A percentile compares a stretch with the other conserved stretches of the same genome.
Conservation (phyloP, 1,140 invertebrate species). For the Drosophila bipectinata region DNA sequence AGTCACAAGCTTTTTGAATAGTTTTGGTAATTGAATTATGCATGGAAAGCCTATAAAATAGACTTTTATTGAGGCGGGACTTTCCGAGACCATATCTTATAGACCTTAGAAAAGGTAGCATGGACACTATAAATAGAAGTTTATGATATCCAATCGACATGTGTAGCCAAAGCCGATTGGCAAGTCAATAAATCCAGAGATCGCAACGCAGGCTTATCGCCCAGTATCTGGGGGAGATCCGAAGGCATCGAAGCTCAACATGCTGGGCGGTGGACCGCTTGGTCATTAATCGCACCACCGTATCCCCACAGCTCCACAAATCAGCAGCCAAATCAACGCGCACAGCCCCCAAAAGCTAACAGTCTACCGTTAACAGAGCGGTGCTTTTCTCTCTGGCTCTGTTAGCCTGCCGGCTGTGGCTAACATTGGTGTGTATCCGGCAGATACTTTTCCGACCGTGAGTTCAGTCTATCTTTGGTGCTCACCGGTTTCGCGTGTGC, state of each 20-base stretch:
- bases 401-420: slow-evolving; percentile 43
- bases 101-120: slow-evolving; percentile 6
- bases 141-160: slow-evolving; percentile 25
- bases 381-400: slow-evolving; percentile 17
- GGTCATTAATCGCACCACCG: slow-evolving; percentile 63
- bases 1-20: slow-evolving; percentile 24
- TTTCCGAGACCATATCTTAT: slow-evolving; percentile 5
- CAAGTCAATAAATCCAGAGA: slow-evolving; percentile 45
- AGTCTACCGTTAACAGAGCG: slow-evolving; percentile 13
- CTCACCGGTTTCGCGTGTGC: slow-evolving; percentile 58
- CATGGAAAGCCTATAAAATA: slow-evolving; percentile 1
- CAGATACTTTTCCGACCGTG: slow-evolving; percentile 49
- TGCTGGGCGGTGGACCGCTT: slow-evolving; percentile 51
- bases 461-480: slow-evolving; percentile 69
- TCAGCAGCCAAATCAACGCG: slow-evolving; percentile 68
- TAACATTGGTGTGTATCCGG: slow-evolving; percentile 69
- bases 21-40: slow-evolving; percentile 47
- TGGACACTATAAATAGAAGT: slow-evolving; percentile 34
- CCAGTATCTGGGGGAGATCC: slow-evolving; percentile 11
- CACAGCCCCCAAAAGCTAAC: slow-evolving; percentile 29
- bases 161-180: slow-evolving; percentile 28
- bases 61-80: slow-evolving; percentile 29
- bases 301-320: slow-evolving; percentile 55
- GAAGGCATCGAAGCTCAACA: slow-evolving; percentile 58
- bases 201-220: slow-evolving; percentile 15